Evolutionary conservation across 2,797 vertebrate genomes (phyloP).

Genomic region (Oryzias sinensis): DNA sequence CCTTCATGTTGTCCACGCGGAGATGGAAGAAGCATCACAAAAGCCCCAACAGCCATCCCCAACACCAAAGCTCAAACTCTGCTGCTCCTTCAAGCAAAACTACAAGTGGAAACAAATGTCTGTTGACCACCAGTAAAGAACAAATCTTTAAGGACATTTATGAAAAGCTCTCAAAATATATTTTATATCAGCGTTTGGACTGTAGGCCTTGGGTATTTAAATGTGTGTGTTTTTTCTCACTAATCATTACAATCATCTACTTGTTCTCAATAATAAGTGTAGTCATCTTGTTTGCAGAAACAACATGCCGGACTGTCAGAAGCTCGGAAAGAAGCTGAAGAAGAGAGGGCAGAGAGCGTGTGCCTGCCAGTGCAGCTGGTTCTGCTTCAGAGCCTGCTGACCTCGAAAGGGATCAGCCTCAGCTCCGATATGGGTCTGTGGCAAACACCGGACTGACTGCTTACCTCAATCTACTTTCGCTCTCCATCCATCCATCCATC

Average conservation of each 20-base stretch:
- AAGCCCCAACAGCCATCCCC: neutral
- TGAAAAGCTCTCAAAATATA: too few species aligned
- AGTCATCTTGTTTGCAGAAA: conserved; percentile 76
- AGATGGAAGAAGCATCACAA: neutral
- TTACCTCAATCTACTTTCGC: neutral
- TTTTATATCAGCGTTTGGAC: too few species aligned
- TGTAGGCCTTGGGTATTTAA: neutral
- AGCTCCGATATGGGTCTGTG: conserved; percentile 93
- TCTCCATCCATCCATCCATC: neutral
- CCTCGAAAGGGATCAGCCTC: conserved; percentile 73
- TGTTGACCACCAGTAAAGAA: too few species aligned
- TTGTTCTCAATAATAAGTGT: neutral
- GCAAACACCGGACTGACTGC: conserved; percentile 81
- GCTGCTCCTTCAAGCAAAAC: neutral
- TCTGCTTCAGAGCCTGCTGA: conserved; percentile 73
- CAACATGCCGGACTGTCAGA: conserved; percentile 88
- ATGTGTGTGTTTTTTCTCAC: neutral
- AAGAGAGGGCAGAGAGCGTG: conserved; percentile 86
- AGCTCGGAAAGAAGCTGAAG: conserved; percentile 81
- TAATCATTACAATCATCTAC: neutral
- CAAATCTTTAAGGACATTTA: too few species aligned
- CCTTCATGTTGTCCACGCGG: conserved; percentile 18
- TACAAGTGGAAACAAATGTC: neutral
- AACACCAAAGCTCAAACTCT: neutral
- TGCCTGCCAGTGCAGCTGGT: conserved; percentile 96